Evolutionary conservation across 1,140 invertebrate genomes (phyloP).

Genomic region (Zaprionus africanus): DNA sequence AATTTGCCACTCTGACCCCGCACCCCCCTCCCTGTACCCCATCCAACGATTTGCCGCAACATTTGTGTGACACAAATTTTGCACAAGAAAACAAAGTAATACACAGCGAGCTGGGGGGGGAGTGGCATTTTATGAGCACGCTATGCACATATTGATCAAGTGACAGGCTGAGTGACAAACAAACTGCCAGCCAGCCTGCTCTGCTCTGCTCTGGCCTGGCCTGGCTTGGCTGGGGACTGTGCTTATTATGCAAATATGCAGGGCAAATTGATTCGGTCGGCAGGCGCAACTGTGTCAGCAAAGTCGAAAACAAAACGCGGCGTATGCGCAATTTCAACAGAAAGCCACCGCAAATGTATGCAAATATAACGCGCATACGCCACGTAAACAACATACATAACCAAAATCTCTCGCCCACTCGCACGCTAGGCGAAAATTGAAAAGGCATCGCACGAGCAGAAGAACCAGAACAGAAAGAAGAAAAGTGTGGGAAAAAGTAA

Average conservation of each 20-base stretch:
- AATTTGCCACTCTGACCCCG: slow-evolving; percentile 68
- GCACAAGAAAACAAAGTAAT: slow-evolving; percentile 75
- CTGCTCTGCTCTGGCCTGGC: slow-evolving; percentile 36
- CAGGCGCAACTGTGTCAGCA: slow-evolving; percentile 66
- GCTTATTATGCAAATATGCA: slow-evolving; percentile 80
- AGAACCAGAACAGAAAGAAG: neutral
- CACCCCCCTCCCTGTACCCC: neutral
- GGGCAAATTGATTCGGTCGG: slow-evolving; percentile 69
- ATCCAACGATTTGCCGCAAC: slow-evolving; percentile 53
- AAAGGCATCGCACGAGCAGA: slow-evolving; percentile 60
- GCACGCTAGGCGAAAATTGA: slow-evolving; percentile 72
- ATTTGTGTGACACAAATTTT: slow-evolving; percentile 73
- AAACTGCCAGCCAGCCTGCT: slow-evolving; percentile 56
- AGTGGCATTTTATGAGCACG: slow-evolving; percentile 74
- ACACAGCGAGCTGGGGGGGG: slow-evolving; percentile 14
- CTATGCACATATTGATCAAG: slow-evolving; percentile 81
- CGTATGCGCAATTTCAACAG: slow-evolving; percentile 77
- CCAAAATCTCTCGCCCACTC: slow-evolving; percentile 10
- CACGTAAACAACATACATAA: slow-evolving; percentile 72
- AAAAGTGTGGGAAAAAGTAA: neutral
- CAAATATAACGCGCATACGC: slow-evolving; percentile 78
- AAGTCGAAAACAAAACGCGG: slow-evolving; percentile 76
- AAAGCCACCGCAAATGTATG: slow-evolving; percentile 66
- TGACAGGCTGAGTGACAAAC: slow-evolving; percentile 80
- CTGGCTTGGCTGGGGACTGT: slow-evolving; percentile 43